Evolutionary conservation across 2,888 invertebrate genomes (phyloP).

Genomic region (Homarus gammarus): DNA sequence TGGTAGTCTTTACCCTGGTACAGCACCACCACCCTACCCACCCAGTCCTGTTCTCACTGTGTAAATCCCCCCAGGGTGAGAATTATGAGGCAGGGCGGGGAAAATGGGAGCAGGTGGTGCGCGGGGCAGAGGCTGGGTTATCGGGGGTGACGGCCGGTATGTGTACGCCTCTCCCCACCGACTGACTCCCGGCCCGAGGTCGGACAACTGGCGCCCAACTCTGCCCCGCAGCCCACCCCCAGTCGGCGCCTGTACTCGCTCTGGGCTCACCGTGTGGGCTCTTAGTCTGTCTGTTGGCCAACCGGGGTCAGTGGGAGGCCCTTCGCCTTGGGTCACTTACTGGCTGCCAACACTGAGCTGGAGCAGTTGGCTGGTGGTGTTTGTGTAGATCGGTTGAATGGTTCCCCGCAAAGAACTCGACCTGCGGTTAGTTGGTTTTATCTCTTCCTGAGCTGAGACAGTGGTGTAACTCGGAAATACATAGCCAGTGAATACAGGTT

Average conservation of each 20-base stretch:
- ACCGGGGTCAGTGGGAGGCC: slow-evolving; percentile 51
- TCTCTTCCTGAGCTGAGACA: background rate
- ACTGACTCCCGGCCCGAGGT: slow-evolving; percentile 42
- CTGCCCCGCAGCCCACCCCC: slow-evolving; percentile 61
- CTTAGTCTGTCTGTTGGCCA: slow-evolving; percentile 47
- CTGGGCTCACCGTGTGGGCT: slow-evolving; percentile 53
- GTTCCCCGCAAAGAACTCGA: background rate
- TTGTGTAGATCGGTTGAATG: slow-evolving; percentile 23
- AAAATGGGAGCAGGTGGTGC: slow-evolving; percentile 50
- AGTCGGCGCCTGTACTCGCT: slow-evolving; percentile 68
- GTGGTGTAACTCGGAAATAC: slow-evolving; percentile 34
- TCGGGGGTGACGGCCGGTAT: slow-evolving; percentile 25
- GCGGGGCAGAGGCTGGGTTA: slow-evolving; percentile 6
- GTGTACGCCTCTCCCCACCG: slow-evolving; percentile 53
- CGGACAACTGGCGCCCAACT: slow-evolving; percentile 61
- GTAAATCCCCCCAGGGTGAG: background rate
- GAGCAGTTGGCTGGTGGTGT: slow-evolving; percentile 24
- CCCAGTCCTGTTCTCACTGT: background rate
- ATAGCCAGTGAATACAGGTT: background rate
- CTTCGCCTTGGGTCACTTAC: slow-evolving; percentile 52
- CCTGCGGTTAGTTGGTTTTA: background rate
- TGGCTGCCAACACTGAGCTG: slow-evolving; percentile 34
- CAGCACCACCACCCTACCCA: background rate
- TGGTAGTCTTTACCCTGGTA: background rate
- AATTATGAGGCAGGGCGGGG: slow-evolving; percentile 28